phyloP scores from a whole-genome alignment of 2,113 vertebrate species.

The Archocentrus centrarchus region DNA sequence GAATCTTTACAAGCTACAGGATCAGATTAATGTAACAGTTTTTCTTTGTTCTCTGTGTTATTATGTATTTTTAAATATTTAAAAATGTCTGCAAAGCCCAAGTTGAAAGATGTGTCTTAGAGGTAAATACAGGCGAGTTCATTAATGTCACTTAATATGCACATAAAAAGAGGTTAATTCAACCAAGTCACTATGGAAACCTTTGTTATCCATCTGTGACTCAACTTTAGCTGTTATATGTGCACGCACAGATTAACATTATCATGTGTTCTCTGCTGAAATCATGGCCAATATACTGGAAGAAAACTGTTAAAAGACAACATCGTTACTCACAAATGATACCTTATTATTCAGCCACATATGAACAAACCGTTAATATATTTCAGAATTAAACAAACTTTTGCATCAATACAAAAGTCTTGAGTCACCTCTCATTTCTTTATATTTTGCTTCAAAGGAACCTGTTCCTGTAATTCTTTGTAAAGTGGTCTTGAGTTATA shows the following conservation, averaged over 20 bases:
- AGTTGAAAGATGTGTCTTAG: conserved; percentile 10
- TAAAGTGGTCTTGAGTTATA: too few relatives aligned
- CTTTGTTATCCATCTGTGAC: background rate
- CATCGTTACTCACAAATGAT: too few relatives aligned
- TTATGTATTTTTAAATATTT: background rate
- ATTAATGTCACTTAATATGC: conserved; percentile 50
- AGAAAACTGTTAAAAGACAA: too few relatives aligned
- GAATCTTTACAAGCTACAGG: background rate
- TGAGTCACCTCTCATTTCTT: too few relatives aligned
- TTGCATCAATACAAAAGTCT: too few relatives aligned
- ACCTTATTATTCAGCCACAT: too few relatives aligned
- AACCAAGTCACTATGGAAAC: conserved; percentile 15
- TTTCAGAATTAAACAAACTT: too few relatives aligned
- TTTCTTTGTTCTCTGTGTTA: background rate
- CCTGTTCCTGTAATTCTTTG: too few relatives aligned
- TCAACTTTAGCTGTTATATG: background rate
- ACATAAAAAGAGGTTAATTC: conserved; percentile 40
- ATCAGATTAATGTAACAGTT: background rate
- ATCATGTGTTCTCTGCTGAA: background rate
- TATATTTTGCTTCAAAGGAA: too few relatives aligned
- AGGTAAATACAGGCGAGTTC: conserved; percentile 30
- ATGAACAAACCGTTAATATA: too few relatives aligned
- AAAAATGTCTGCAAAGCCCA: background rate
- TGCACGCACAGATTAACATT: background rate
- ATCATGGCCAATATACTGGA: too few relatives aligned